phyloP scores from a whole-genome alignment of 23 tunicate genomes.

The Ciona savignyi region DNA sequence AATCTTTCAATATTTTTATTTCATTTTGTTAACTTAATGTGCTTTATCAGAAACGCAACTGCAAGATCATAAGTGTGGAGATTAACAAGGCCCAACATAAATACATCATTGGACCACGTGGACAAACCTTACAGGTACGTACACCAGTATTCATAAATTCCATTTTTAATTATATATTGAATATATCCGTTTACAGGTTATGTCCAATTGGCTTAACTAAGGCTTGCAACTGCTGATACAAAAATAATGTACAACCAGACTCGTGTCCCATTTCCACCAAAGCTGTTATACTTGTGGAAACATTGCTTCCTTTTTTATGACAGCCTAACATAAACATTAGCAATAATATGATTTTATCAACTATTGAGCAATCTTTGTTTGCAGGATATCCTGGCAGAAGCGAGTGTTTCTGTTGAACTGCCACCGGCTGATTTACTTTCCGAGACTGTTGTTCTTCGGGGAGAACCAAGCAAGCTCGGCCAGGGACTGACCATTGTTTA shows the following conservation, averaged over 20 bases:
- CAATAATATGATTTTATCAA: neutral
- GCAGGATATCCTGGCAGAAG: conserved; percentile 85
- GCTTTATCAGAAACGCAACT: conserved; percentile 40
- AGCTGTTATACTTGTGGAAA: neutral
- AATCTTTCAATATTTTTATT: too few species aligned
- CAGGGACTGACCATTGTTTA: conserved; percentile 85
- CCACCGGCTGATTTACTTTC: conserved; percentile 78
- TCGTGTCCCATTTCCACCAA: too few species aligned
- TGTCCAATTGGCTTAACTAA: too few species aligned
- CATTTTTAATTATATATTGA: neutral
- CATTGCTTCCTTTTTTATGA: neutral
- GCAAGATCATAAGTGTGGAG: conserved; percentile 82
- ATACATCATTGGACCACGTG: conserved; percentile 87
- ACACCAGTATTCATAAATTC: neutral
- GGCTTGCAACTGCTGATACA: too few species aligned
- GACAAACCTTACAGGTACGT: conserved; percentile 76
- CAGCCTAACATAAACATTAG: neutral
- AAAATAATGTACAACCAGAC: too few species aligned
- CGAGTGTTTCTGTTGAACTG: conserved; percentile 85
- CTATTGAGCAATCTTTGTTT: conserved; percentile 6
- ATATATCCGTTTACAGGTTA: too few species aligned
- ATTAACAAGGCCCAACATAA: conserved; percentile 87
- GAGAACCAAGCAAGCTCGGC: conserved; percentile 92
- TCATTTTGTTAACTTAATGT: neutral
- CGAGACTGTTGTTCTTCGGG: conserved; percentile 72